Evolutionary conservation across 2,888 invertebrate species (phyloP).

Genomic region (Mystacides longicornis): DNA sequence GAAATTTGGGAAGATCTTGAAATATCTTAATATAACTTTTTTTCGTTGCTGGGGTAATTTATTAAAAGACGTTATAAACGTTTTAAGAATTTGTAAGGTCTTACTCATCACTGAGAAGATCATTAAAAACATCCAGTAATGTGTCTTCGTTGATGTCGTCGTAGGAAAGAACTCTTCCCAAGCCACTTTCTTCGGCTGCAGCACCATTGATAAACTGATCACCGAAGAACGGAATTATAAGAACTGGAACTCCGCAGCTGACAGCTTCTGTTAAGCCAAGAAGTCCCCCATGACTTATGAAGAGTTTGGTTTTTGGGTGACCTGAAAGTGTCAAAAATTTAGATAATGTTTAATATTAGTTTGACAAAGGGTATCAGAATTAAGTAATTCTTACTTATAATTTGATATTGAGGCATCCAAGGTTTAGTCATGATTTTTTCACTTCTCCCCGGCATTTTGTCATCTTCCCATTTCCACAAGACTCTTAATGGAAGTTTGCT

Average conservation of each 20-base stretch:
- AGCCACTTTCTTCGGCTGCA: conserved; percentile 48
- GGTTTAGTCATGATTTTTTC: conserved; percentile 55
- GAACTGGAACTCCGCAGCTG: conserved; percentile 51
- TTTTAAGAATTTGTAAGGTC: too few species aligned
- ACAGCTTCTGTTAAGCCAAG: conserved; percentile 53
- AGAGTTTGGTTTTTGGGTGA: conserved; percentile 52
- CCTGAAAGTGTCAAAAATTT: too few species aligned
- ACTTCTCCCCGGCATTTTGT: conserved; percentile 49
- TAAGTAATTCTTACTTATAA: conserved; percentile 49
- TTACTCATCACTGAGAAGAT: conserved; percentile 49
- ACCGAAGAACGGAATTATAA: conserved; percentile 52
- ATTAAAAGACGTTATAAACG: too few species aligned
- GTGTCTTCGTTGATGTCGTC: conserved; percentile 42
- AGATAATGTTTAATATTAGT: not conserved
- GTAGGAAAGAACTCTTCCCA: conserved; percentile 45
- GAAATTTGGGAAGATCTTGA: too few species aligned
- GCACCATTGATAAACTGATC: conserved; percentile 55
- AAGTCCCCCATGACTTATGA: conserved; percentile 54
- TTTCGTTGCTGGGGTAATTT: too few species aligned
- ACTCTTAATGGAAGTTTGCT: conserved; percentile 52
- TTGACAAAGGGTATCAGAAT: too few species aligned
- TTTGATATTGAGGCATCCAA: conserved; percentile 68
- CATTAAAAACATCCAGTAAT: conserved; percentile 43
- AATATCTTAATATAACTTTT: too few species aligned
- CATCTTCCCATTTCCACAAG: conserved; percentile 66